A percentile compares a stretch with the other conserved stretches of the same genome.
Conservation (phyloP, 2,797 vertebrate genomes). For the Danio jaintianensis region DNA sequence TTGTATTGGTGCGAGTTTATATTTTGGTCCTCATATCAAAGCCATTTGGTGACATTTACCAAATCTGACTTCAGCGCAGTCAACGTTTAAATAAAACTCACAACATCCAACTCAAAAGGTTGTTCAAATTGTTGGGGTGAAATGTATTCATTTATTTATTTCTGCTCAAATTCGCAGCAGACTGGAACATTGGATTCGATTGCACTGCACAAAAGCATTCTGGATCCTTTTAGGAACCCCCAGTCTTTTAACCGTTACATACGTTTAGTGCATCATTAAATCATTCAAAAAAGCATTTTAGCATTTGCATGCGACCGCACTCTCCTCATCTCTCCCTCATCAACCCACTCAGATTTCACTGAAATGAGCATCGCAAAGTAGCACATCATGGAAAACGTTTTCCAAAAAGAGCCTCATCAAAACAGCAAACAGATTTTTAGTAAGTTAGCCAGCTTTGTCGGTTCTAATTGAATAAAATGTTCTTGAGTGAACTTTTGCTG, state of each 20-base stretch:
- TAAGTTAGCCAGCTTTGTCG: conserved; percentile 9
- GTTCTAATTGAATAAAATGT: conserved; percentile 21
- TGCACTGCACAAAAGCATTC: conserved; percentile 21
- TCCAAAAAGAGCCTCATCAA: conserved; percentile 27
- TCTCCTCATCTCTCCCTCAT: conserved; percentile 29
- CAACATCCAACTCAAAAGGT: conserved; percentile 25
- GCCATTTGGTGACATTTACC: conserved; percentile 11
- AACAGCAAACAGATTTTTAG: conserved; percentile 41
- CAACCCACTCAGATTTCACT: conserved; percentile 23
- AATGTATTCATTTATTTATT: background rate
- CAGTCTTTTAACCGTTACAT: conserved; percentile 19
- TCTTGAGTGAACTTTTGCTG: conserved; percentile 13
- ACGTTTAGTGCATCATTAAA: conserved; percentile 15
- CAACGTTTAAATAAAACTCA: conserved; percentile 12
- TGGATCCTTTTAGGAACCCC: conserved; percentile 21
- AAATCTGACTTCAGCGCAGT: conserved; percentile 5
- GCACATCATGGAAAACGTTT: conserved; percentile 33
- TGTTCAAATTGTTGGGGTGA: background rate
- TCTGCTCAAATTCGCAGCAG: conserved; percentile 19
- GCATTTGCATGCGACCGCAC: conserved; percentile 36
- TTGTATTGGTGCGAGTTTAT: conserved; percentile 21
- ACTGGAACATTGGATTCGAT: conserved; percentile 1
- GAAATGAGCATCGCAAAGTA: conserved; percentile 29
- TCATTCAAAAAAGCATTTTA: conserved; percentile 33
- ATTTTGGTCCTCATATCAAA: conserved; percentile 22